A percentile compares a stretch with the other conserved stretches of the same genome.
These are phyloP conservation scores for Atopsyche davidsoni DNA, from an alignment of 1,140 invertebrate species.

Conservation along the genomic window DNA sequence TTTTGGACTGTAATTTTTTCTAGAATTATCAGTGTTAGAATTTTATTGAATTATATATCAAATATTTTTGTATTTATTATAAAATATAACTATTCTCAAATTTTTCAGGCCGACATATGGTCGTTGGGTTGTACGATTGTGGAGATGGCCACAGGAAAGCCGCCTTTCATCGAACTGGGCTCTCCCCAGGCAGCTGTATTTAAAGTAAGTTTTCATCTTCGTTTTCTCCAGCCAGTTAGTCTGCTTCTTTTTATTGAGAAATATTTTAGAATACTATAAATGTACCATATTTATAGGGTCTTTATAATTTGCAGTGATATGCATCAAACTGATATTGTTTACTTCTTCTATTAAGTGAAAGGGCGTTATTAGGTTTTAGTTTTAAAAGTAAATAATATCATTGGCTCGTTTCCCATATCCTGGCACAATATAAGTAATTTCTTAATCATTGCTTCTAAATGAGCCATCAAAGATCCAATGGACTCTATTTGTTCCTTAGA, in stretches of 20 bases:
- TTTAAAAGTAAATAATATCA: no score
- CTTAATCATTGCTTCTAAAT: no score
- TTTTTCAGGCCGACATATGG: constrained; percentile 87
- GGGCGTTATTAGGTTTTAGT: no score
- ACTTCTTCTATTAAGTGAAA: constrained; percentile 1
- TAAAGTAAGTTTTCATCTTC: constrained; percentile 55
- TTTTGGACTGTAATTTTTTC: no score
- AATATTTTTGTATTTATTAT: constrained; percentile 11
- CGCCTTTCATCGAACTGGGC: constrained; percentile 94
- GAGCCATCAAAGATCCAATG: no score
- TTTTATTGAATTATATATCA: no score
- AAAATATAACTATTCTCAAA: constrained; percentile 16
- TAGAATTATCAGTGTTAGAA: no score
- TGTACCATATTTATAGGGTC: not conserved
- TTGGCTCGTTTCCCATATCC: no score
- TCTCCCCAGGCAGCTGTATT: constrained; percentile 96
- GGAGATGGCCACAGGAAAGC: constrained; percentile 99
- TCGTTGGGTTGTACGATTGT: constrained; percentile 95
- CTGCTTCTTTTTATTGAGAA: no score
- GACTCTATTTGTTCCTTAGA: no score
- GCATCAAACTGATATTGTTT: not conserved
- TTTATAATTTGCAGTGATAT: not conserved
- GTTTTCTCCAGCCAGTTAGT: not conserved
- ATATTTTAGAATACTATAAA: no score
- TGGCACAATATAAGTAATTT: no score